Conservation (phyloP, 2,113 vertebrate genomes). For the Dendropsophus ebraccatus region DNA sequence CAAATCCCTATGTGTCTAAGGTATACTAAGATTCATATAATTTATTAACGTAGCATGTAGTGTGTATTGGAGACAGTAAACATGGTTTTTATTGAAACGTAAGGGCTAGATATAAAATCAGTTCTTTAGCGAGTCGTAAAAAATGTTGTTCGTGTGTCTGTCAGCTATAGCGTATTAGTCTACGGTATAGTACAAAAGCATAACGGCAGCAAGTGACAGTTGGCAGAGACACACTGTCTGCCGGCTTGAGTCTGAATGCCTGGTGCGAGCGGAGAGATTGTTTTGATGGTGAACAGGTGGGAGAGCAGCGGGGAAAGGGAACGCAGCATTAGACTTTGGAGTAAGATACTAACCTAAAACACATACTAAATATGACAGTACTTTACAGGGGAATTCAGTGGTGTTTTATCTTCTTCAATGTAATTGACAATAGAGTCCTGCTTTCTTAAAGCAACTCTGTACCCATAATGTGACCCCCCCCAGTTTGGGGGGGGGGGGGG, state of each 20-base stretch:
- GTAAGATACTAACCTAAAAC: neutral
- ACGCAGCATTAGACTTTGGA: neutral
- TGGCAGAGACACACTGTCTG: conserved; percentile 30
- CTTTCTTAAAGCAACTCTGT: no score
- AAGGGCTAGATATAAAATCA: neutral
- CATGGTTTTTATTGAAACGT: neutral
- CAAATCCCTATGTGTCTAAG: no score
- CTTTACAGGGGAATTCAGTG: neutral
- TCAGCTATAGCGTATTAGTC: neutral
- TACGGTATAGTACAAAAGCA: neutral
- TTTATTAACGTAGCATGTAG: neutral
- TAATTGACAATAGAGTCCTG: neutral
- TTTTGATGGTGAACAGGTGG: conserved; percentile 46
- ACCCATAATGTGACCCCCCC: no score
- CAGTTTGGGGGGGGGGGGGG: no score
- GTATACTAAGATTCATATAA: no score
- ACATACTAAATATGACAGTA: conserved; percentile 18
- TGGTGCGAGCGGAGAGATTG: conserved; percentile 12
- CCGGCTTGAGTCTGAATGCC: conserved; percentile 31
- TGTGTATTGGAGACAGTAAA: neutral
- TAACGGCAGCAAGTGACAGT: conserved; percentile 10
- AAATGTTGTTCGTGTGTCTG: neutral
- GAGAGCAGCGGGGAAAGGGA: conserved; percentile 8
- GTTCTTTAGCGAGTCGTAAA: neutral
- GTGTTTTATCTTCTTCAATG: neutral